phyloP scores from a whole-genome alignment of 2,888 invertebrate species.

The Theristus sp. region DNA sequence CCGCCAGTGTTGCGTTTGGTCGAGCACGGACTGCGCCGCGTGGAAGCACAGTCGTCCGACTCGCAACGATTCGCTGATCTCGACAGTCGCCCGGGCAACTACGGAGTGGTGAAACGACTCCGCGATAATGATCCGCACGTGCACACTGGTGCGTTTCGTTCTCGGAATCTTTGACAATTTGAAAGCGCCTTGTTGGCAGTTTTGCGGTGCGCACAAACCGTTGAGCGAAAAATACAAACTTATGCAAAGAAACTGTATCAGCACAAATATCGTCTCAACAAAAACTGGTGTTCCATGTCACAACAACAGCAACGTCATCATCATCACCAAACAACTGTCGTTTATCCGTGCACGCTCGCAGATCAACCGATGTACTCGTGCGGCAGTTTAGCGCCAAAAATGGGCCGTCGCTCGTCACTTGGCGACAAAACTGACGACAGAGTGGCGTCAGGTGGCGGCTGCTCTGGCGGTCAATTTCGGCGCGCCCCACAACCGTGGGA shows the following conservation, averaged over 20 bases:
- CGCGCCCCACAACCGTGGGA: slow-evolving; percentile 40
- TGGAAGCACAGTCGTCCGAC: slow-evolving; percentile 33
- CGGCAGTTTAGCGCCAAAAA: slow-evolving; percentile 39
- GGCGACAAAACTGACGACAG: slow-evolving; percentile 21
- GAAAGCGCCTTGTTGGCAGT: too few relatives aligned
- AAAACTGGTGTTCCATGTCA: too few relatives aligned
- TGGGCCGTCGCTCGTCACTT: slow-evolving; percentile 23
- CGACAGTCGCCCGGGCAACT: slow-evolving; percentile 32
- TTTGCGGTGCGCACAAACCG: background rate
- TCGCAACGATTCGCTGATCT: slow-evolving; percentile 30
- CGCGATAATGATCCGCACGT: slow-evolving; percentile 36
- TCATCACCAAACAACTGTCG: too few relatives aligned
- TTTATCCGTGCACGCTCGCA: too few relatives aligned
- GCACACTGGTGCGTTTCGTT: slow-evolving; percentile 26
- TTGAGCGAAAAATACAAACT: background rate
- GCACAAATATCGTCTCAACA: too few relatives aligned
- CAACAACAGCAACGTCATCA: too few relatives aligned
- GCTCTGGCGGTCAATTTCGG: slow-evolving; percentile 34
- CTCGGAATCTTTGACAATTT: background rate
- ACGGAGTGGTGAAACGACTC: slow-evolving; percentile 35
- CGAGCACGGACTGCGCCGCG: slow-evolving; percentile 31
- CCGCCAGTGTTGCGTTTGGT: slow-evolving; percentile 29
- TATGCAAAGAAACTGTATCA: too few relatives aligned
- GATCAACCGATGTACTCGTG: slow-evolving; percentile 39
- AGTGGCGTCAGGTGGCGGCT: too few relatives aligned